Evolutionary conservation across 2,888 invertebrate genomes (phyloP), one percentile per base, ranked within the genome.

Genomic region (Galeruca laticollis): DNA sequence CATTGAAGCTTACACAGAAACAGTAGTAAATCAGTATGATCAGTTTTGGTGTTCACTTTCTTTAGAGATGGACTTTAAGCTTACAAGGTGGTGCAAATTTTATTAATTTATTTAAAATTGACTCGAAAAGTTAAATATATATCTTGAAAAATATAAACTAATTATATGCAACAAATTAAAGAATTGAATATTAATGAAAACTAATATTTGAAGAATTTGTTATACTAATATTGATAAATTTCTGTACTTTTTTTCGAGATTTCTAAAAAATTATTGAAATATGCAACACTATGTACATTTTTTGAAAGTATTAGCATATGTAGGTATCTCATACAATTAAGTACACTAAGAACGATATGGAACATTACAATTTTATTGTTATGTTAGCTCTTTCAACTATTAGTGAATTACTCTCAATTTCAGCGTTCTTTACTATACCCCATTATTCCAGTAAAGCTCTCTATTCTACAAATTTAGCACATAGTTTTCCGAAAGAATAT

Each of bases 31-130:
- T 70, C 56, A 52, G 56, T 71, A 60, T 40, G 56, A 57, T 57
- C 43, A 63, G 61, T 67, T 60, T 71, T 49, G 63, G 61, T 68
- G 71, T 71, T 71, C 68, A 71, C 52, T 71, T 60, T 61, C 56
- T 66, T 60, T 62, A 43, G 37, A 33, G 67, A 63, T 68, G 64
- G 56, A 71, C 60, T 54, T 64, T 2, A 35, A 33, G 11, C 33
- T 57, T 57, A 35, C 35, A 33, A 33, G 52, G 52, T 54, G 52
- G n/a, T 21, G 52, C 52, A 31, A 11, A 13, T 54, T 54, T 31
- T 54, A 26, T 59, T 15, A 60, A 31, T 49, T 18, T 6, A 18
- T 26, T 31, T 6, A 26, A 26, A 26, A n/a, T n/a, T 26, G 3
- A 26, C 26, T 26, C 3, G 26, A 6, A 26, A 26, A 26, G 6